Base-by-base conservation (phyloP, 2,888 invertebrate genomes). In the Drosophila bunnanda region DNA sequence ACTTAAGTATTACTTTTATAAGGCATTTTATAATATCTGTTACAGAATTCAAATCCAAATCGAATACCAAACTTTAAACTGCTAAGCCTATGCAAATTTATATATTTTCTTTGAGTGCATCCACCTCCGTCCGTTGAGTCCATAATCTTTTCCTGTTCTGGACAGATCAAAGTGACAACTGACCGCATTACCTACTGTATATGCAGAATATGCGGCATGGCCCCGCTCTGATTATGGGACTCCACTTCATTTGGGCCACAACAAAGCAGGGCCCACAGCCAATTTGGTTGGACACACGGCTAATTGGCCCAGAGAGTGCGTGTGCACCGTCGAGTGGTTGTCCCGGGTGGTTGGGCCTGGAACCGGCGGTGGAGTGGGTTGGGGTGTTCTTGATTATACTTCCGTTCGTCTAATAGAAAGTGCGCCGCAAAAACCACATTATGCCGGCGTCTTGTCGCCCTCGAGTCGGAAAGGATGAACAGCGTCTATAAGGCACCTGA, bases 121-220 rank as follows among this genome's bases (percentile, higher is more conserved):
- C 4, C 8, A 25, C 22, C 22, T 13, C 28, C 20, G 2, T 10
- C 17, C 22, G 38, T 13, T 22, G 20, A 38, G 28, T 22, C 10
- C 30, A 41, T 30, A 41, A 25, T 54, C 39, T 48, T 54, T 60
- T 46, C 17, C 20, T 39, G 25, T 25, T 82, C 65, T 50, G 64
- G 67, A 58, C 75, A 86, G 79, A 83, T 88, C 81, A 80, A 88
- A 88, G 81, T 77, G 84, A 88, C 87, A 86, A 88, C 84, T 83
- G 82, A 78, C 88, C 79, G 84, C 78, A 83, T 86, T 88, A 83
- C 69, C 67, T 57, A 54, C 61, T 39, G 39, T 57, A 61, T 43
- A 61, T 43, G 64, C 53, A 52, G 44, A 52, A 57, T 53, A 46
- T 25, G 50, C 25, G 17, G 6, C 34, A 8, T 13, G 43, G 36